Base-by-base conservation (phyloP, 2,888 invertebrate genomes). In the Acanthoscelides obtectus region DNA sequence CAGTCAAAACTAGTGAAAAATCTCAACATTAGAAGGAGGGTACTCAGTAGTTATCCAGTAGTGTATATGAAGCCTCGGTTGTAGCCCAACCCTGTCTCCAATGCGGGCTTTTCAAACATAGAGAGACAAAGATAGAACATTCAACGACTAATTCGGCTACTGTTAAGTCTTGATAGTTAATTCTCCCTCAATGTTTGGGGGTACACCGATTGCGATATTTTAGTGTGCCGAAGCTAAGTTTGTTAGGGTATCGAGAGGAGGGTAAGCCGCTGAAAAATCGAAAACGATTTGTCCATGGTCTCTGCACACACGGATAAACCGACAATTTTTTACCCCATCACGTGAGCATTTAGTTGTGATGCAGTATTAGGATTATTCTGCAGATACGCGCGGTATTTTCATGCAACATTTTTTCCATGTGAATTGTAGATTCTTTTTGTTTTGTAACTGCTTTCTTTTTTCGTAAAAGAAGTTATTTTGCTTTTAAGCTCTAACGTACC, bases 141-240 rank as follows among this genome's bases (percentile, higher is more conserved):
- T 66, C 66, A 72, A 71, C 71, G 64, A 74, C 70, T 69, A 75
- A 74, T 74, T 74, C 72, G 73, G 79, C 77, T 78, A 75, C 78
- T 79, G 78, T 76, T 77, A 80, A 78, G 79, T 78, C 79, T 80
- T 78, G 79, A 80, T 79, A 78, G 81, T 81, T 80, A 81, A 81
- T 80, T 80, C 80, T 73, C 69, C 77, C 78, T 77, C 76, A 79
- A 80, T 80, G 81, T 81, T 81, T 80, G 80, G 78, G 45, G 79
- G 78, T 79, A 79, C 80, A 81, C 81, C 80, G 81, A 81, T 80
- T 77, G 78, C 80, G 80, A 81, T 81, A 81, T 80, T 81, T 81
- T 79, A 80, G 76, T 74, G 73, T 73, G 72, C 45, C 17, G 45
- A 17, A 45, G 45, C 45, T 45, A 45, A 45, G 45, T 45, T 45